A percentile compares a stretch with the other conserved stretches of the same genome.
Conservation (phyloP, 2,113 vertebrate species). For the Solea solea region DNA sequence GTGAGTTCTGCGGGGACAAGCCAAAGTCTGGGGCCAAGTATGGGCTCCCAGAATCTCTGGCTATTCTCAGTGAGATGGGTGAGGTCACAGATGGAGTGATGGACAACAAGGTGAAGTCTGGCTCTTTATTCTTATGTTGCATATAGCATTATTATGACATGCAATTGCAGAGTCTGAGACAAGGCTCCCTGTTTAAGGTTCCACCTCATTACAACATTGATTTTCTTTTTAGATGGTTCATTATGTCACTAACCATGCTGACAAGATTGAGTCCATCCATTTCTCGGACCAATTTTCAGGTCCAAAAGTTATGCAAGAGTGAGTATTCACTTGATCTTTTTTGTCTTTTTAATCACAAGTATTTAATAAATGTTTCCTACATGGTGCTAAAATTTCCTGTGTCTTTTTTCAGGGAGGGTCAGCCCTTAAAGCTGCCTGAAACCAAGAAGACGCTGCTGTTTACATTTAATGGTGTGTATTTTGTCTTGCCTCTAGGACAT, state of each 20-base stretch:
- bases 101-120: slow-evolving; percentile 90
- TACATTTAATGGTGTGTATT: slow-evolving; percentile 97
- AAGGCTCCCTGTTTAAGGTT: no score
- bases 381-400: background rate
- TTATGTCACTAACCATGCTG: slow-evolving; percentile 94
- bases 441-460: slow-evolving; percentile 98
- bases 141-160: background rate
- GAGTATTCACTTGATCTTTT: slow-evolving; percentile 62
- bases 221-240: slow-evolving; percentile 91
- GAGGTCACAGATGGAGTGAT: slow-evolving; percentile 98
- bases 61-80: slow-evolving; percentile 97
- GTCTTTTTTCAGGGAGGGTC: slow-evolving; percentile 90
- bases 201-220: background rate
- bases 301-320: slow-evolving; percentile 99
- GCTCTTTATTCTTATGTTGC: background rate
- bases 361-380: background rate
- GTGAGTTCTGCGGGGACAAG: slow-evolving; percentile 98
- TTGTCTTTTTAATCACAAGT: background rate
- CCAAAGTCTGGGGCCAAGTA: slow-evolving; percentile 97
- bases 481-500: background rate
- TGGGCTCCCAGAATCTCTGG: slow-evolving; percentile 90
- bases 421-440: slow-evolving; percentile 97
- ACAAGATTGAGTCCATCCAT: slow-evolving; percentile 99
- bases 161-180: no score
- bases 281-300: slow-evolving; percentile 99